phyloP scores from a whole-genome alignment of 1,140 invertebrate genomes.

The Thaumetopoea pityocampa region DNA sequence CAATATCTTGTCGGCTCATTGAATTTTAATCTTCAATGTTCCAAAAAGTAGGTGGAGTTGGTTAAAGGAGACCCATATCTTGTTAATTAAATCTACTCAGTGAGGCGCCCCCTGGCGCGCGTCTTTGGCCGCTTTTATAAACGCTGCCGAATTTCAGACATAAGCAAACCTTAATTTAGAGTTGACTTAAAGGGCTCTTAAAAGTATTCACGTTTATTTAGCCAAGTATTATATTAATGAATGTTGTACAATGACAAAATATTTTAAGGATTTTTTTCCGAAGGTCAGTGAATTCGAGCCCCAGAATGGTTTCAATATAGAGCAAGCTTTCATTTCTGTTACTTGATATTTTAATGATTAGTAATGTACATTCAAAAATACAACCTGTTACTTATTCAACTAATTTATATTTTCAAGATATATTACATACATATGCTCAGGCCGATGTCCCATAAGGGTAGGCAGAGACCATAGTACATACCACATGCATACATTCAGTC shows the following conservation, averaged over 20 bases:
- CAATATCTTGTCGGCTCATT: constrained; percentile 46
- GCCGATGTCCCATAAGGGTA: no score
- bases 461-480: no score
- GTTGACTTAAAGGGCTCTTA: constrained; percentile 48
- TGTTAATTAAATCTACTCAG: constrained; percentile 73
- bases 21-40: constrained; percentile 56
- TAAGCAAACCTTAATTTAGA: constrained; percentile 63
- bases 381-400: no score
- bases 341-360: no score
- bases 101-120: constrained; percentile 50
- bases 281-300: constrained; percentile 8
- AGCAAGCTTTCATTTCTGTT: constrained; percentile 4
- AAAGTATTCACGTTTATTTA: constrained; percentile 44
- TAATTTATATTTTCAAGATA: no score
- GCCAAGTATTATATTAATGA: constrained; percentile 23
- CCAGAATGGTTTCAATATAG: constrained; percentile 1
- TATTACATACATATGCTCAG: no score
- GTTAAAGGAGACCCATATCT: constrained; percentile 70
- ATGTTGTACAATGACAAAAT: constrained; percentile 11
- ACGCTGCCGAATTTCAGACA: constrained; percentile 60
- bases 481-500: no score
- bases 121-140: constrained; percentile 48
- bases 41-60: constrained; percentile 58
- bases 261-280: constrained; percentile 12
- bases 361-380: no score